phyloP scores from a whole-genome alignment of 2,113 vertebrate species.

The Trinectes maculatus region DNA sequence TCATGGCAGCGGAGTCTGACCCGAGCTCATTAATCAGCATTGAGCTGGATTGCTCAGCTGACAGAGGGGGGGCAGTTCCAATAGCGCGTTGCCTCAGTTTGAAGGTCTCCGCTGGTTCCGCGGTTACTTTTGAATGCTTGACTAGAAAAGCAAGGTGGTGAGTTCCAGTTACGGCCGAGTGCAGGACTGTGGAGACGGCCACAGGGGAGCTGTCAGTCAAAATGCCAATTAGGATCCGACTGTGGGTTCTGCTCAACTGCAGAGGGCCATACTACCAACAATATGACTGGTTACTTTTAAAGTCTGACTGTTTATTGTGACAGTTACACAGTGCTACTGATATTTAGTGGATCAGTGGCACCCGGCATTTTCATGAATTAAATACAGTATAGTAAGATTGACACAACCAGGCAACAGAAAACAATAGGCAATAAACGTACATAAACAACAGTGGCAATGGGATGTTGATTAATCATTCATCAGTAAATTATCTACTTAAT shows the following conservation, averaged over 20 bases:
- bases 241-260: slow-evolving; percentile 3
- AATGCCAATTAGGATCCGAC: slow-evolving; percentile 13
- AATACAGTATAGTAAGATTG: too few species aligned
- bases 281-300: background rate
- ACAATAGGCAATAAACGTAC: too few species aligned
- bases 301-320: background rate
- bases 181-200: background rate
- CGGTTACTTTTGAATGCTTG: slow-evolving; percentile 36
- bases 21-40: slow-evolving; percentile 77
- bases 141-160: slow-evolving; percentile 6
- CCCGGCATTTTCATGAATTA: background rate
- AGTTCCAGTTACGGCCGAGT: background rate
- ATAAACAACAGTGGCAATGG: too few species aligned
- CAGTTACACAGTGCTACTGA: background rate
- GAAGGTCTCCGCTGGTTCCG: slow-evolving; percentile 51
- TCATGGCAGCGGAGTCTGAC: slow-evolving; percentile 61
- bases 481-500: too few species aligned
- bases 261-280: background rate
- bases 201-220: slow-evolving; percentile 34
- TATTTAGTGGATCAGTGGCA: background rate
- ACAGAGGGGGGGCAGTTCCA: slow-evolving; percentile 55
- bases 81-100: slow-evolving; percentile 38
- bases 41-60: slow-evolving; percentile 55
- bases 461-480: too few species aligned
- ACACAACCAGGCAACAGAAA: too few species aligned